Evolutionary conservation across 2,113 vertebrate species (phyloP).

Genomic region (Galemys pyrenaicus): DNA sequence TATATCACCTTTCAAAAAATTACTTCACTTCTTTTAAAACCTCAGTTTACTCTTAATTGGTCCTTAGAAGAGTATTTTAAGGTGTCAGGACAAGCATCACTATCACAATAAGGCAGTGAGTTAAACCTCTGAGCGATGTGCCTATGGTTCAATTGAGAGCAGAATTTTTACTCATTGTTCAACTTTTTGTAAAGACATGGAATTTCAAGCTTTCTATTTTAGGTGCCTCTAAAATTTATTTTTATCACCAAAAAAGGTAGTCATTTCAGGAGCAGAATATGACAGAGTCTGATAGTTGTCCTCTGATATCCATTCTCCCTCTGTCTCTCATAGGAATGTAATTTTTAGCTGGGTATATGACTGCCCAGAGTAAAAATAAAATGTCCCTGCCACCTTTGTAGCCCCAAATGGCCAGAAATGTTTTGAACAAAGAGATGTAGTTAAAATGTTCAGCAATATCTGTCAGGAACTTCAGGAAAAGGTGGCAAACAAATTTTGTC

Average conservation of each 20-base stretch:
- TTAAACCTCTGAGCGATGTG: background rate
- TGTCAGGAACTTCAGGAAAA: background rate
- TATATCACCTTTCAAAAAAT: slow-evolving; percentile 44
- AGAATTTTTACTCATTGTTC: slow-evolving; percentile 38
- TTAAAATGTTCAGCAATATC: background rate
- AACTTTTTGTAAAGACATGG: slow-evolving; percentile 11
- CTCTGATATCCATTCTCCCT: background rate
- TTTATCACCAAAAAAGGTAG: slow-evolving; percentile 43
- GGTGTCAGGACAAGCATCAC: background rate
- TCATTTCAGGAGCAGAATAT: background rate
- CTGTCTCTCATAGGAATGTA: background rate
- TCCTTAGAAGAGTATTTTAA: background rate
- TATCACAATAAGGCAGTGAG: background rate
- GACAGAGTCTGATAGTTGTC: background rate
- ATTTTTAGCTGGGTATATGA: background rate
- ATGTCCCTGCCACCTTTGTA: background rate
- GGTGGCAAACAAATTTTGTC: background rate
- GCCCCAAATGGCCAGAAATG: background rate
- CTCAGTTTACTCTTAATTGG: background rate
- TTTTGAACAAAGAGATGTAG: background rate
- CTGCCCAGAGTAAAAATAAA: background rate
- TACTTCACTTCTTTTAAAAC: background rate
- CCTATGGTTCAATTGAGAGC: background rate
- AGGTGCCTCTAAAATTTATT: slow-evolving; percentile 33
- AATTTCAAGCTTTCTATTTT: slow-evolving; percentile 61